Percentiles rank a stretch among this genome's conserved stretches.
Conservation (phyloP, 2,888 invertebrate genomes). For the Zygaena filipendulae region DNA sequence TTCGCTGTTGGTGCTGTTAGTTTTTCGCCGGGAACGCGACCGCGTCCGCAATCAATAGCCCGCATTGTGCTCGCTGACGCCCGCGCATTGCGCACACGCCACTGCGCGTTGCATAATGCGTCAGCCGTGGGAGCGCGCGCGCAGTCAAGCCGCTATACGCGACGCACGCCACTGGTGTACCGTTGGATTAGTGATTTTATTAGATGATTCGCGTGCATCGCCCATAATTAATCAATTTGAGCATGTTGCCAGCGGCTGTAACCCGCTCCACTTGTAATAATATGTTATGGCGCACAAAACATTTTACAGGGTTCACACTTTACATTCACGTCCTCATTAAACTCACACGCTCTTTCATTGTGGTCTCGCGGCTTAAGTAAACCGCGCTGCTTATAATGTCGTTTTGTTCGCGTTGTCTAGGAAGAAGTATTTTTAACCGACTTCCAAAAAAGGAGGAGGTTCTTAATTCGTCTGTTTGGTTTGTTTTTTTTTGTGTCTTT, state of each 20-base stretch:
- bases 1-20: constrained; percentile 38
- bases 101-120: constrained; percentile 50
- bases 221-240: constrained; percentile 62
- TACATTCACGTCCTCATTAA: no score
- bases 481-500: no score
- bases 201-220: constrained; percentile 62
- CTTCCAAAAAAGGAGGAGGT: no score
- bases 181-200: constrained; percentile 66
- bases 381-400: constrained; percentile 34
- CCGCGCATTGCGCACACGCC: constrained; percentile 22
- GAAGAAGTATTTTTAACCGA: no score
- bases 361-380: constrained; percentile 26
- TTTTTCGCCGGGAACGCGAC: constrained; percentile 40
- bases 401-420: constrained; percentile 29
- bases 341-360: constrained; percentile 37
- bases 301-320: constrained; percentile 31
- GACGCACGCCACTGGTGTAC: constrained; percentile 62
- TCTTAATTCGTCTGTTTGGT: no score
- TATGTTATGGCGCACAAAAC: constrained; percentile 44
- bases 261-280: constrained; percentile 46
- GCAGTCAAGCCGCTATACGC: constrained; percentile 51
- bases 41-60: constrained; percentile 34
- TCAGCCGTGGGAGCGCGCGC: constrained; percentile 53
- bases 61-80: constrained; percentile 41
- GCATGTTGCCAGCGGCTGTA: constrained; percentile 36